Conservation (phyloP, 2,113 vertebrate species). For the Dinomys branickii region DNA sequence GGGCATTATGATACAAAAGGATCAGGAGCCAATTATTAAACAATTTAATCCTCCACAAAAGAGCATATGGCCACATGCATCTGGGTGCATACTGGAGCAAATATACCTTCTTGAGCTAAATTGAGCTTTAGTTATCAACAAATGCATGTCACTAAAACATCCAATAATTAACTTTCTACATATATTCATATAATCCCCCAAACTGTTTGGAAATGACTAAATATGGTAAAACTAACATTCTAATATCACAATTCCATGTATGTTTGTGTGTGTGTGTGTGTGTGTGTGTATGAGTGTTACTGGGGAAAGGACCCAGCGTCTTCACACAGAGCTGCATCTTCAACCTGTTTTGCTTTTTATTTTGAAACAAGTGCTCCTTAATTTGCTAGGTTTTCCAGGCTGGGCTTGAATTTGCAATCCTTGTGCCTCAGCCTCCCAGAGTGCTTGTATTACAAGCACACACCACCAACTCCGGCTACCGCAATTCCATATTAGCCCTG, state of each 20-base stretch:
- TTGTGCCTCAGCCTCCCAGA: neutral
- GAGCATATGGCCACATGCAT: neutral
- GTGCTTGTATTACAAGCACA: neutral
- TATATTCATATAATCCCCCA: neutral
- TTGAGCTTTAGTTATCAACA: neutral
- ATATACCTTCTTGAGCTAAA: neutral
- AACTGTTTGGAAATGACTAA: conserved; percentile 2
- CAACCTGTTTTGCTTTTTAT: neutral
- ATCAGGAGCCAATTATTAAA: neutral
- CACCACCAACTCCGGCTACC: neutral
- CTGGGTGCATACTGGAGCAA: neutral
- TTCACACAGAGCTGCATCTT: neutral
- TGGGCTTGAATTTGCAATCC: neutral
- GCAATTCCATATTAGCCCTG: neutral
- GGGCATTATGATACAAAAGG: neutral
- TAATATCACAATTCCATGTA: neutral
- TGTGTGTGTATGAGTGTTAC: neutral
- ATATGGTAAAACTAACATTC: neutral
- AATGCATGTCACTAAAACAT: neutral
- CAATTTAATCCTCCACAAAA: neutral
- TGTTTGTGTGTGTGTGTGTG: neutral
- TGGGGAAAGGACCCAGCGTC: neutral
- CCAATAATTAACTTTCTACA: neutral
- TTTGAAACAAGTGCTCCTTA: neutral
- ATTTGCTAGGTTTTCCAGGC: neutral